Evolutionary conservation across 2,113 vertebrate genomes (phyloP).

Genomic region (Sebastes fasciatus): DNA sequence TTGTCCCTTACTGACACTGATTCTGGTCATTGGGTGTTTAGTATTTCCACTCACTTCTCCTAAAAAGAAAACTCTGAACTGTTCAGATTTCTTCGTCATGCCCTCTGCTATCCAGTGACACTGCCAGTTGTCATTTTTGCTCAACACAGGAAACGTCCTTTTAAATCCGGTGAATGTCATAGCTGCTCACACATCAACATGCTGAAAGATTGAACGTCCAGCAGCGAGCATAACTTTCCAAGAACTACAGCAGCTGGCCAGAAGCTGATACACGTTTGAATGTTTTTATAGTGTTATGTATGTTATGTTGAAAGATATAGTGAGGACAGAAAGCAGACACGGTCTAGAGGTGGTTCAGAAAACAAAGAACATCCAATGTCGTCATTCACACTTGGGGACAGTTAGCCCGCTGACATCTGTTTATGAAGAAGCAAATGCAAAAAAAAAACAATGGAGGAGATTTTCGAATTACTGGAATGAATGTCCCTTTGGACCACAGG

Average conservation of each 20-base stretch:
- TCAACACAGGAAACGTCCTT: slow-evolving; percentile 55
- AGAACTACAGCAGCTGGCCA: slow-evolving; percentile 50
- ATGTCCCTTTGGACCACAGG: slow-evolving; percentile 29
- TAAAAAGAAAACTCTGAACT: neutral
- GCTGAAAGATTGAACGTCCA: slow-evolving; percentile 51
- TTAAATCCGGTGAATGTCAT: slow-evolving; percentile 27
- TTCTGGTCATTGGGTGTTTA: slow-evolving; percentile 27
- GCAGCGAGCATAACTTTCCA: slow-evolving; percentile 38
- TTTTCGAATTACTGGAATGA: slow-evolving; percentile 49
- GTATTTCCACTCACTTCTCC: neutral
- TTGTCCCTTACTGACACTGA: slow-evolving; percentile 13
- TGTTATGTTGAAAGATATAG: slow-evolving; percentile 52
- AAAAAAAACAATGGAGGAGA: slow-evolving; percentile 22
- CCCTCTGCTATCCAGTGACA: slow-evolving; percentile 22
- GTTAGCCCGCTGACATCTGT: slow-evolving; percentile 50
- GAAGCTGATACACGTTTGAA: slow-evolving; percentile 26
- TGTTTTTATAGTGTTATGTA: slow-evolving; percentile 47
- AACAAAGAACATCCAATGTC: slow-evolving; percentile 51
- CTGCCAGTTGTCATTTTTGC: slow-evolving; percentile 10
- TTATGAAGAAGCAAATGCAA: slow-evolving; percentile 37
- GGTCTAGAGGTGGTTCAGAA: slow-evolving; percentile 10
- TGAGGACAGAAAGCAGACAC: slow-evolving; percentile 13
- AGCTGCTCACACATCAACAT: slow-evolving; percentile 19
- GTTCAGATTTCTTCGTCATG: neutral
- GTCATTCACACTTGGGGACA: slow-evolving; percentile 57